Conservation (phyloP, 1,140 invertebrate species). For the Zophobas atratus region DNA sequence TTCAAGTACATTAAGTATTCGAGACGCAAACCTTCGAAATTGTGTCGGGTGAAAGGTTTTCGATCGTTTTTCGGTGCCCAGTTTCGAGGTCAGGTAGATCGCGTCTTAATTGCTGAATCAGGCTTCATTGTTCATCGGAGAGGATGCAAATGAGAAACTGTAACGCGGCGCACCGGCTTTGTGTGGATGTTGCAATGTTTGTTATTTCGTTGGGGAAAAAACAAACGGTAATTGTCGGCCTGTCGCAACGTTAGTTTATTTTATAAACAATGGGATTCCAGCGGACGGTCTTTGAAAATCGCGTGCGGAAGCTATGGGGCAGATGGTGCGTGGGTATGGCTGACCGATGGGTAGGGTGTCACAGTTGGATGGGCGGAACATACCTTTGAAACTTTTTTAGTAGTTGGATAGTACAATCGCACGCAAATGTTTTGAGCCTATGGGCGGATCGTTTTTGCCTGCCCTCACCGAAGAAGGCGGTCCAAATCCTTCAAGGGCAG, state of each 20-base stretch:
- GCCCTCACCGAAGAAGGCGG: too few relatives aligned
- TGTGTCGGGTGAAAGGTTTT: slow-evolving; percentile 27
- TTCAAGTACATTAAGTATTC: slow-evolving; percentile 8
- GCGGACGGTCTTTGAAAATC: neutral
- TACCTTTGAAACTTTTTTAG: too few relatives aligned
- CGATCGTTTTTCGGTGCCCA: neutral
- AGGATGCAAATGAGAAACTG: slow-evolving; percentile 35
- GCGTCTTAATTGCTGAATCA: slow-evolving; percentile 1
- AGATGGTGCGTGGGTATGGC: neutral
- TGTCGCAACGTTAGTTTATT: slow-evolving; percentile 12
- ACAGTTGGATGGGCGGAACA: too few relatives aligned
- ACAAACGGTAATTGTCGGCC: neutral
- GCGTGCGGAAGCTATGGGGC: neutral
- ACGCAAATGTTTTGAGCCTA: too few relatives aligned
- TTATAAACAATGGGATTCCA: slow-evolving; percentile 34
- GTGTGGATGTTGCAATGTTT: slow-evolving; percentile 29
- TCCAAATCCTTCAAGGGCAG: too few relatives aligned
- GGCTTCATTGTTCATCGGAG: slow-evolving; percentile 4
- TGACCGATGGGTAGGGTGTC: too few relatives aligned
- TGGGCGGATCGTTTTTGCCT: too few relatives aligned
- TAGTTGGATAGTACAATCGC: too few relatives aligned
- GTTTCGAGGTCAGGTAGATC: too few relatives aligned
- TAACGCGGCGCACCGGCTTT: neutral
- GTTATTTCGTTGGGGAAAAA: slow-evolving; percentile 17
- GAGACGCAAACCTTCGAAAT: slow-evolving; percentile 8